phyloP scores from a whole-genome alignment of 2,113 vertebrate genomes.

The Hipposideros armiger region DNA sequence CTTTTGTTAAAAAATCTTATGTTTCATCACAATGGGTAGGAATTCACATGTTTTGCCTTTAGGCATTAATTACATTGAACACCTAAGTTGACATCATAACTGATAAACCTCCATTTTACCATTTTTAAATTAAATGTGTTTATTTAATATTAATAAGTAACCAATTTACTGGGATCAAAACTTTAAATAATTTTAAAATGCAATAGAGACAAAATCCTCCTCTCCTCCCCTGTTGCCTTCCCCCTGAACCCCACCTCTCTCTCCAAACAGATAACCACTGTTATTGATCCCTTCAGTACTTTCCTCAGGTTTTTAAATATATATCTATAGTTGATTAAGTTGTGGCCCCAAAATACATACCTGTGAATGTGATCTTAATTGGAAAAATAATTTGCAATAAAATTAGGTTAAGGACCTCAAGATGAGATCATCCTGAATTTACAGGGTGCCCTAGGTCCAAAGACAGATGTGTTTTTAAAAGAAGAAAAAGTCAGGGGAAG shows the following conservation, averaged over 20 bases:
- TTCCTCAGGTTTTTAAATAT: background rate
- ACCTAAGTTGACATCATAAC: background rate
- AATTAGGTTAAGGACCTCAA: background rate
- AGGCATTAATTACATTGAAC: background rate
- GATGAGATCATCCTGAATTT: background rate
- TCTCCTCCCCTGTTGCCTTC: background rate
- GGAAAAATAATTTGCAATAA: background rate
- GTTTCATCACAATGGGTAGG: background rate
- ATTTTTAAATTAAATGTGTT: conserved; percentile 34
- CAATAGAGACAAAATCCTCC: background rate
- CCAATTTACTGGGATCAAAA: background rate
- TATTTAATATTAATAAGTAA: background rate
- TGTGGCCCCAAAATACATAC: background rate
- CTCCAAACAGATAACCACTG: background rate
- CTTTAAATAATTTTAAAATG: background rate
- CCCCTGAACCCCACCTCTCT: background rate
- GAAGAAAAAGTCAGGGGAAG: background rate
- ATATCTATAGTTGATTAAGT: background rate
- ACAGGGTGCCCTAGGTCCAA: background rate
- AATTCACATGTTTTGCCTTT: background rate
- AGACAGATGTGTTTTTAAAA: background rate
- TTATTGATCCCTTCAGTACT: rapidly evolving
- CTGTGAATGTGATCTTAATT: background rate
- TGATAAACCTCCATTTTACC: background rate
- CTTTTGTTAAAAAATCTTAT: conserved; percentile 9